Base-by-base conservation (phyloP, 2,797 vertebrate species). In the Chelmon rostratus region DNA sequence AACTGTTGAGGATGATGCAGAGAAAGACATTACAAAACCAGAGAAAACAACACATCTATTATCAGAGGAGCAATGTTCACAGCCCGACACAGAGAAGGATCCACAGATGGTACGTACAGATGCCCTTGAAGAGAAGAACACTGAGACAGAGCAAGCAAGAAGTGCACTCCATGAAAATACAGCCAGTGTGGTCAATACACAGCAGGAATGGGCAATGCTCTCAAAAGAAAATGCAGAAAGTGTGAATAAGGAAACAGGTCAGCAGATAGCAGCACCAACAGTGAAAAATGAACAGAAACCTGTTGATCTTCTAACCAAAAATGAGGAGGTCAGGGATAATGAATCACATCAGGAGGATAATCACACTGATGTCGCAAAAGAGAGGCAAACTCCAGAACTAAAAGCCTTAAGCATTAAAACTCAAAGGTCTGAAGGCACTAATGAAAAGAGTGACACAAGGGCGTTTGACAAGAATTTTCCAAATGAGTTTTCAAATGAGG, bases 11-110 rank as follows among this genome's bases (percentile, higher is more conserved):
- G 58, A 67, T 33, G 18, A 79, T 78, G 66, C 46, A 54, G 73
- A 40, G 8, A 75, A 68, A 82, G 31, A 61, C 8, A 6, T 72
- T 8, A 64, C 13, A 59, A 46, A 79, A 77, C 62, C 57, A 75
- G 59, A 83, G 67, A 86, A 78, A 75, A 28, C 59, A 46, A 53
- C 11, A 42, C 16, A 76, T 79, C 52, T 61, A 4, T 76, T 81
- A 52, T 5, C 75, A 68, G 67, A 89, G 28, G 69, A 79, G n/a
- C 78, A 76, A 63, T 1, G 35, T 65, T 62, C 64, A 1, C 66
- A 70, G 63, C 12, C 66, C 68, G 78, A 79, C 2, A 61, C 68
- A 54, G 54, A 58, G n/a, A 73, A 85, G 23, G 25, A 73, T 81
- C 47, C 61, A 49, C 68, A 79, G 47, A 33, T 0, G 0, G 40